Conservation (phyloP, 2,113 vertebrate species). For the Ptychochromis oligacanthus region DNA sequence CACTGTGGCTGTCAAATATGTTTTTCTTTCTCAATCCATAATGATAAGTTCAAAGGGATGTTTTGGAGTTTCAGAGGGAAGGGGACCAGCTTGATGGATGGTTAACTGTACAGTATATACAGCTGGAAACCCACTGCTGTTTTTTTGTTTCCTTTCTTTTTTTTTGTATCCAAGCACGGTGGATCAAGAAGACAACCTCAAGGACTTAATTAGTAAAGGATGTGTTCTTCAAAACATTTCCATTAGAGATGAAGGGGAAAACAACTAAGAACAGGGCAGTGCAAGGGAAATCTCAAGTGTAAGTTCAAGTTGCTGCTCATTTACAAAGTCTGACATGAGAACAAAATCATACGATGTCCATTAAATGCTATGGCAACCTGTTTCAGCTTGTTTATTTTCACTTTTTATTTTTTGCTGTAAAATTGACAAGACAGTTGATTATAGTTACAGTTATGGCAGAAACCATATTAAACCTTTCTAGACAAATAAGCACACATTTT, state of each 20-base stretch:
- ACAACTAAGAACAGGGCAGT: not conserved
- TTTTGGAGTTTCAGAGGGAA: constrained; percentile 27
- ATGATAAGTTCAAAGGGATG: constrained; percentile 53
- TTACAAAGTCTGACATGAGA: constrained; percentile 53
- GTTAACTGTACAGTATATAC: constrained; percentile 51
- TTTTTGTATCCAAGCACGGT: constrained; percentile 44
- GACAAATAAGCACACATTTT: constrained; percentile 44
- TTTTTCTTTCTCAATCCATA: constrained; percentile 44
- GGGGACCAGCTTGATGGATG: constrained; percentile 59
- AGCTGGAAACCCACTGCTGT: constrained; percentile 55
- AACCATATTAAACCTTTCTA: constrained; percentile 71
- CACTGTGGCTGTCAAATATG: constrained; percentile 42
- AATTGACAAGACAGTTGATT: constrained; percentile 69
- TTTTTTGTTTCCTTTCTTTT: constrained; percentile 32
- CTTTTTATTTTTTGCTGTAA: constrained; percentile 69
- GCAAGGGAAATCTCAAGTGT: not conserved
- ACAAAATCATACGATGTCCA: constrained; percentile 74
- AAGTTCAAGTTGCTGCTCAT: constrained; percentile 11
- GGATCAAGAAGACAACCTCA: constrained; percentile 50
- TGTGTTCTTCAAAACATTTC: constrained; percentile 64
- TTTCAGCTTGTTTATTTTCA: constrained; percentile 78
- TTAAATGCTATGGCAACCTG: constrained; percentile 79
- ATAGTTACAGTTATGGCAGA: constrained; percentile 76
- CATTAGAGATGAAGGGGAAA: constrained; percentile 39
- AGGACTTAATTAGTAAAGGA: constrained; percentile 63